Conservation (phyloP, 2,797 vertebrate genomes). For the Hozukius guyotensis region DNA sequence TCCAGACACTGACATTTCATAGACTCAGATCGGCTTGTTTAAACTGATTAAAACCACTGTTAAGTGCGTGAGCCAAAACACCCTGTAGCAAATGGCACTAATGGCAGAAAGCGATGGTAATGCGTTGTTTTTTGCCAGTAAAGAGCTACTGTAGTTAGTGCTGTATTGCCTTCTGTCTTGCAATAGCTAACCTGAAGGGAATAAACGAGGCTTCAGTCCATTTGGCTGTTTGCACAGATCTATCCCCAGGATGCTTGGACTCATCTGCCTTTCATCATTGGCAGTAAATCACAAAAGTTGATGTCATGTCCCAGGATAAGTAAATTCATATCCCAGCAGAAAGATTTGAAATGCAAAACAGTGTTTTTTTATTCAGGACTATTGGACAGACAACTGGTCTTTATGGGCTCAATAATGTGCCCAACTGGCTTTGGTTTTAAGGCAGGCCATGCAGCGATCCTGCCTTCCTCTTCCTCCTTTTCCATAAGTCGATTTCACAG, state of each 20-base stretch:
- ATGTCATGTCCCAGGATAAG: slow-evolving; percentile 11
- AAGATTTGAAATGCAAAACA: slow-evolving; percentile 18
- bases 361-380: neutral
- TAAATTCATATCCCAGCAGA: slow-evolving; percentile 14
- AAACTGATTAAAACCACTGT: neutral
- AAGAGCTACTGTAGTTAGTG: neutral
- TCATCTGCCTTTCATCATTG: slow-evolving; percentile 34
- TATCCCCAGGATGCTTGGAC: slow-evolving; percentile 1
- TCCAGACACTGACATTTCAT: neutral
- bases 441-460: neutral
- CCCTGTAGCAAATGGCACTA: slow-evolving; percentile 1
- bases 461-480: neutral
- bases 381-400: neutral
- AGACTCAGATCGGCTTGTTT: neutral
- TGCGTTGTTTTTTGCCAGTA: neutral
- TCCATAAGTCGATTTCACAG: slow-evolving; percentile 3
- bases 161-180: neutral
- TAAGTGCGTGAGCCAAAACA: neutral
- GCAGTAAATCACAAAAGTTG: neutral
- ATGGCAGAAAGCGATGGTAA: neutral
- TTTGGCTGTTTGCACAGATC: slow-evolving; percentile 25
- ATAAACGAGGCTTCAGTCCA: slow-evolving; percentile 11
- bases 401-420: neutral
- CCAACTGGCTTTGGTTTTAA: slow-evolving; percentile 15
- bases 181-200: slow-evolving; percentile 13